Percentiles rank a stretch among this genome's conserved stretches.
phyloP scores from a whole-genome alignment of 37 sponge, comb jelly and placozoan species.

The Beroe ovata region DNA sequence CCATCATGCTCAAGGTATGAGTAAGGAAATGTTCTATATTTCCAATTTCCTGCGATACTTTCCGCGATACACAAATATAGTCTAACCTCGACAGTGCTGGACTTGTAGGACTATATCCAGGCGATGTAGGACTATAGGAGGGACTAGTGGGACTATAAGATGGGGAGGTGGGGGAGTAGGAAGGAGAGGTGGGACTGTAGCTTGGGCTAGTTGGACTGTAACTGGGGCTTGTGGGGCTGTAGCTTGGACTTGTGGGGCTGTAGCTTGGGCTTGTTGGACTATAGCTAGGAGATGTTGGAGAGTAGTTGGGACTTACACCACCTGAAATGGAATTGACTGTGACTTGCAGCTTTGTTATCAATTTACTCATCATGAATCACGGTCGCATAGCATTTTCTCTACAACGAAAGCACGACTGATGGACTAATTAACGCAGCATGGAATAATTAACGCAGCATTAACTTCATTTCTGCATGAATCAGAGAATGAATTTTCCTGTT shows the following conservation, averaged over 20 bases:
- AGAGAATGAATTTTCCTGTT: too few species aligned
- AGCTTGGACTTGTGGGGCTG: conserved; percentile 74
- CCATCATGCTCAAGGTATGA: too few species aligned
- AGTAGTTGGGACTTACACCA: conserved; percentile 70
- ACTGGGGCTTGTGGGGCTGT: conserved; percentile 71
- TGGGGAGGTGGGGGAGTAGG: conserved; percentile 75
- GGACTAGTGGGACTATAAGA: conserved; percentile 85
- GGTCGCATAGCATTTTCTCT: too few species aligned
- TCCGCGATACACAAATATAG: too few species aligned
- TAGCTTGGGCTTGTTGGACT: conserved; percentile 80
- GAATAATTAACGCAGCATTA: too few species aligned
- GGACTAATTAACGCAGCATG: too few species aligned
- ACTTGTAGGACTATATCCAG: conserved; percentile 75
- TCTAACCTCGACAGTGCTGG: conserved; percentile 53
- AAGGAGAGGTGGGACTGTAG: conserved; percentile 86
- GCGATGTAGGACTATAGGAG: conserved; percentile 77
- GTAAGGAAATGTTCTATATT: too few species aligned
- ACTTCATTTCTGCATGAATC: too few species aligned
- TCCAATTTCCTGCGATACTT: too few species aligned
- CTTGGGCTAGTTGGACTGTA: conserved; percentile 75
- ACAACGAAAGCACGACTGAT: too few species aligned
- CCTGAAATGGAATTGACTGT: conserved; percentile 19
- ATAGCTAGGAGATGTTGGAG: conserved; percentile 79
- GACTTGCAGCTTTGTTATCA: too few species aligned
- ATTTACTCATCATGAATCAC: too few species aligned